Percentiles rank a stretch among this genome's conserved stretches.
Conservation (phyloP, 2,797 vertebrate genomes). For the Buphagus erythrorhynchus region DNA sequence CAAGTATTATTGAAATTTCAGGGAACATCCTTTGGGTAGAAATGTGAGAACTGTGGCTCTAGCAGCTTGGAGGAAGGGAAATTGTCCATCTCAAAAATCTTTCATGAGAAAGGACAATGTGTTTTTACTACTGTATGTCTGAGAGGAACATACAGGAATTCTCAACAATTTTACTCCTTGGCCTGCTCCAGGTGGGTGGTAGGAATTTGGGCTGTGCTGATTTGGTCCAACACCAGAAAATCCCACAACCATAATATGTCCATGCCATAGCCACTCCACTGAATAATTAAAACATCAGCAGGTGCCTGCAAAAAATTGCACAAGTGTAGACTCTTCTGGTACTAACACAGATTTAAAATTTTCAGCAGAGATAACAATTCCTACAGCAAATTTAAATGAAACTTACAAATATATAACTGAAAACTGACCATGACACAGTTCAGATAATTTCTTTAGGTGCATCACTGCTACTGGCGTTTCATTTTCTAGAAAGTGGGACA, state of each 20-base stretch:
- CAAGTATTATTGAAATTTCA: background rate
- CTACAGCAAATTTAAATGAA: background rate
- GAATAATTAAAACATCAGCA: constrained; percentile 17
- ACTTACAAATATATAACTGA: background rate
- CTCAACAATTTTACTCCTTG: background rate
- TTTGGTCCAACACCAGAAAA: background rate
- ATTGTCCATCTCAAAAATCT: background rate
- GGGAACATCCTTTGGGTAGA: background rate
- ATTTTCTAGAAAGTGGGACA: constrained; percentile 12
- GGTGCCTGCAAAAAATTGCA: background rate
- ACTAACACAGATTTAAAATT: background rate
- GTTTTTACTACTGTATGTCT: background rate
- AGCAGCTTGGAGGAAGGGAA: background rate
- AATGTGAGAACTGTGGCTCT: background rate
- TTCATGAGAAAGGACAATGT: background rate
- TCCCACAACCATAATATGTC: background rate
- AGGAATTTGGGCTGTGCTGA: background rate
- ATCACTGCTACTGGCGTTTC: background rate
- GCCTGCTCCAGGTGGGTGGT: background rate
- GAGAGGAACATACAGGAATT: background rate
- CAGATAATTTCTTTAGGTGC: background rate
- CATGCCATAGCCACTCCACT: background rate
- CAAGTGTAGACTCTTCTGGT: background rate
- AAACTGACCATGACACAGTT: background rate
- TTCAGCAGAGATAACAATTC: background rate